Evolutionary conservation across 1,140 invertebrate species (phyloP), one percentile per base, ranked within the genome.

Genomic region (Drosophila seguyi): DNA sequence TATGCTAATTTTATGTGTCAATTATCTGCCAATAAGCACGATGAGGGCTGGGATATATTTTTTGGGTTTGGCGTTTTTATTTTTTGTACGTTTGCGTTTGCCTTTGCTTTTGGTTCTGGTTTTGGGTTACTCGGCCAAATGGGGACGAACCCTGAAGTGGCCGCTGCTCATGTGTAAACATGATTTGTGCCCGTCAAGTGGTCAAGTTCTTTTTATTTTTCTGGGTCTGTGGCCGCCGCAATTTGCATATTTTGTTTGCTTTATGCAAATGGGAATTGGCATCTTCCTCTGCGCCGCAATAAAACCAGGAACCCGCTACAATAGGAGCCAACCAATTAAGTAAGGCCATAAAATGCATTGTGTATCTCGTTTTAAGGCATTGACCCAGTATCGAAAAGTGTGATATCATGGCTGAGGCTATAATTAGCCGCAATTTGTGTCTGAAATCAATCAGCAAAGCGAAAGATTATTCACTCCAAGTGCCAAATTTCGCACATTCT

Each of bases 1-100:
- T 90, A 90, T 90, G 85, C 81, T 85, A 90, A 90, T 90, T 90
- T 90, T 90, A 85, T 90, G 81, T 90, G 85, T 90, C 85, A 90
- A 90, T 90, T 90, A 90, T 90, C 85, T 90, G 85, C 85, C 85
- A 90, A 90, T 90, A 90, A 90, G 85, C 77, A 81, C 69, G 68
- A 45, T 20, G 42, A 48, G 53, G 39, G 31, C 38, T 25, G 42
- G 25, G 36, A 63, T 63, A 39, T 34, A 41, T 67, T 57, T 31
- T 29, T 55, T 44, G 14, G 52, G 31, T 53, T 45, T 60, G 42
- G 67, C n/a, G n/a, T n/a, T n/a, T n/a, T 14, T 6, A 7, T 50
- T 53, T 45, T 60, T 52, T 68, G 34, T 74, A 0, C 48, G 48
- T 20, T 50, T 38, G 2, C 31, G 1, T 34, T 50, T 29, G 22